These are phyloP conservation scores for Caligus rogercresseyi DNA, from an alignment of 1,140 invertebrate genomes.

Conservation along the genomic window DNA sequence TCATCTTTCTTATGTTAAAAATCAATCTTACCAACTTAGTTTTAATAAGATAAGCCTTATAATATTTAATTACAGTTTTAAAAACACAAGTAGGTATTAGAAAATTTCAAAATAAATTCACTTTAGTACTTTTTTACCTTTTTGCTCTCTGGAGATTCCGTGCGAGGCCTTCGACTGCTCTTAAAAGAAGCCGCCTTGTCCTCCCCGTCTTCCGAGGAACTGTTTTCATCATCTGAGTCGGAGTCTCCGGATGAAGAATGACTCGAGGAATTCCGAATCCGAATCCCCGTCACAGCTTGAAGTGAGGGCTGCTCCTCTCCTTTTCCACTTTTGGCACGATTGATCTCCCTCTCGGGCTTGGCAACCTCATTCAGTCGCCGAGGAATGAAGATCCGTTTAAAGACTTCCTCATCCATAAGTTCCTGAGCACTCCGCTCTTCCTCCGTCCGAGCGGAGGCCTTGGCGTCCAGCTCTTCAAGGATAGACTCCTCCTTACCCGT, in stretches of 20 bases:
- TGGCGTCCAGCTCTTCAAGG: constrained; percentile 48
- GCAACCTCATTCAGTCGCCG: constrained; percentile 71
- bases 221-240: constrained; percentile 32
- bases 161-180: constrained; percentile 49
- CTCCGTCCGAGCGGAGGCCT: constrained; percentile 37
- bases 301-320: constrained; percentile 25
- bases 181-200: constrained; percentile 41
- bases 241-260: constrained; percentile 24
- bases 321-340: neutral
- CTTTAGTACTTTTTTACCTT: constrained; percentile 36
- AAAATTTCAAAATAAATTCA: too few species aligned
- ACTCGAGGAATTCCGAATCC: neutral
- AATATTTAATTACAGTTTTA: too few species aligned
- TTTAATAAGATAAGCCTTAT: too few species aligned
- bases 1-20: too few species aligned
- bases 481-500: constrained; percentile 53
- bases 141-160: constrained; percentile 70
- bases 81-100: neutral
- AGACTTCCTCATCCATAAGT: constrained; percentile 67
- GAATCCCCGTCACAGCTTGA: neutral
- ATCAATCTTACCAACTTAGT: too few species aligned
- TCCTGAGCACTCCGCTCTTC: constrained; percentile 46
- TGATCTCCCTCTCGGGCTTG: constrained; percentile 20
- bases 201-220: constrained; percentile 31
- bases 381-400: constrained; percentile 85